A percentile compares a stretch with the other conserved stretches of the same genome.
phyloP scores from a whole-genome alignment of 2,113 vertebrate genomes.

The Petaurus breviceps region DNA sequence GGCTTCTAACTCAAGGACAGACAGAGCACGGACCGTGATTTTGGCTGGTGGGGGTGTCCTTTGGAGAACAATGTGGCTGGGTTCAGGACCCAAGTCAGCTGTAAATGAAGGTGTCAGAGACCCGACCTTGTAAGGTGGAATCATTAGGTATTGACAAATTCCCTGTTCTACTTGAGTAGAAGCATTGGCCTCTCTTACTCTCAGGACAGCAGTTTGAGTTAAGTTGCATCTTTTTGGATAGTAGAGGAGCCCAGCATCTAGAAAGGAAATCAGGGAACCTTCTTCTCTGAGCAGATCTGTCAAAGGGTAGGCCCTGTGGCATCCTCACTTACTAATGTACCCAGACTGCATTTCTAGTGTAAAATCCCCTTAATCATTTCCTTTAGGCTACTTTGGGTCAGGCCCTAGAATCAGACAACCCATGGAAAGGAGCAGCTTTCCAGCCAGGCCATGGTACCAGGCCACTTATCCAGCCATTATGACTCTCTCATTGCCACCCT shows the following conservation, averaged over 20 bases:
- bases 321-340: fast-evolving
- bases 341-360: not conserved
- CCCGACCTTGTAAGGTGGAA: not conserved
- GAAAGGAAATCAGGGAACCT: not conserved
- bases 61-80: no score
- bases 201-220: not conserved
- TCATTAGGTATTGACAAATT: not conserved
- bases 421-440: not conserved
- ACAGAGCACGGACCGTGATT: not conserved
- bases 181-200: not conserved
- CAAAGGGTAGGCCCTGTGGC: not conserved
- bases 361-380: not conserved
- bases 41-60: not conserved
- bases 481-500: not conserved
- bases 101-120: not conserved
- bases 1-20: not conserved
- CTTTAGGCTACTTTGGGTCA: not conserved
- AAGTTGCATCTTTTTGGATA: not conserved
- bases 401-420: not conserved
- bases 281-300: not conserved
- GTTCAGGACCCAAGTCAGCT: not conserved
- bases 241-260: not conserved
- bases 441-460: not conserved
- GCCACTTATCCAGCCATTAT: not conserved
- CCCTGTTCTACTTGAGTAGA: not conserved